phyloP scores from a whole-genome alignment of 1,140 invertebrate genomes.

The Pseudobourletiella spinata region DNA sequence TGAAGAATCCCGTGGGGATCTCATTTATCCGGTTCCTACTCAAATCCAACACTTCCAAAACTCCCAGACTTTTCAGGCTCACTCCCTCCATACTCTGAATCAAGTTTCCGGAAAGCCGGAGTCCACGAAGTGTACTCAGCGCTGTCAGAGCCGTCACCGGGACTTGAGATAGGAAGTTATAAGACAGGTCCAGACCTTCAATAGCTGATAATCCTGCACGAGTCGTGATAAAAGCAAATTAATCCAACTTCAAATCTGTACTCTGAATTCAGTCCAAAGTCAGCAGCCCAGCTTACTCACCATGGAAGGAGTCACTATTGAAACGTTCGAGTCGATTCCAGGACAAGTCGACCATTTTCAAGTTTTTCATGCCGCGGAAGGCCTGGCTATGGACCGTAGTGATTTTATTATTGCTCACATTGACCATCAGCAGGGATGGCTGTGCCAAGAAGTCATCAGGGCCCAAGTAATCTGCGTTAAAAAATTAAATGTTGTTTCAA shows the following conservation, averaged over 20 bases:
- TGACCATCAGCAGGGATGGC: constrained; percentile 53
- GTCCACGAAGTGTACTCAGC: constrained; percentile 55
- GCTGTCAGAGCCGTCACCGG: constrained; percentile 63
- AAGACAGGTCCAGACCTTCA: constrained; percentile 66
- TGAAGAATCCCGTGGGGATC: constrained; percentile 67
- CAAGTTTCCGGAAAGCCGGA: constrained; percentile 74
- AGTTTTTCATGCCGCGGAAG: constrained; percentile 54
- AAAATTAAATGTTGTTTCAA: constrained; percentile 5
- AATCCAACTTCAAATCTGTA: neutral
- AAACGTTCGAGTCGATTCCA: constrained; percentile 61
- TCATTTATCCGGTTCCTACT: constrained; percentile 73
- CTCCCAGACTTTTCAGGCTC: constrained; percentile 53
- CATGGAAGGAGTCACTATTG: constrained; percentile 43
- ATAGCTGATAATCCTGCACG: constrained; percentile 55
- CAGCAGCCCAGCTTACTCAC: constrained; percentile 37
- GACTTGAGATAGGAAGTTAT: constrained; percentile 73
- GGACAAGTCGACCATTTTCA: constrained; percentile 60
- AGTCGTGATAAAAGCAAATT: too few species aligned
- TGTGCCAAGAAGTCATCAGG: constrained; percentile 25
- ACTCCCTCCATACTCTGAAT: constrained; percentile 62
- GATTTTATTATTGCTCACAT: constrained; percentile 67
- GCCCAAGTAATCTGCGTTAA: constrained; percentile 26
- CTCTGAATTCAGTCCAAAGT: neutral
- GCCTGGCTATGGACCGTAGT: constrained; percentile 60
- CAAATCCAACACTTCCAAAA: constrained; percentile 66